Percentiles rank a stretch among this genome's conserved stretches.
Conservation (phyloP, 2,888 invertebrate genomes). For the Zygogramma bicolorata region DNA sequence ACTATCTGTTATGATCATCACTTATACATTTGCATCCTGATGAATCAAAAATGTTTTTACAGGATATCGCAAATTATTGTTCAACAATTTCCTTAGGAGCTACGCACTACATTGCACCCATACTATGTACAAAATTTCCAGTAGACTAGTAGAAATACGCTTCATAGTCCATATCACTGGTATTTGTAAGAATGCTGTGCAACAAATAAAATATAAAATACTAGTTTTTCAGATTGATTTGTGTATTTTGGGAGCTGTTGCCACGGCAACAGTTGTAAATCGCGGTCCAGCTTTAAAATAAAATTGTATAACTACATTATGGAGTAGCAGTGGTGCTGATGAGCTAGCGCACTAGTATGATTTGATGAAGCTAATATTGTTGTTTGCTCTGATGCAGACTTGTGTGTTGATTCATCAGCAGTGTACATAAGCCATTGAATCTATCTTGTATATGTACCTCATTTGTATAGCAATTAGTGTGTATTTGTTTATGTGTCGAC, state of each 20-base stretch:
- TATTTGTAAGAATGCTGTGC: slow-evolving; percentile 37
- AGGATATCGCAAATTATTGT: neutral
- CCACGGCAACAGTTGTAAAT: slow-evolving; percentile 36
- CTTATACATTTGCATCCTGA: too few species aligned
- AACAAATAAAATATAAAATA: slow-evolving; percentile 23
- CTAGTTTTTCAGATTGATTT: slow-evolving; percentile 35
- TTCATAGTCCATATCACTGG: slow-evolving; percentile 18
- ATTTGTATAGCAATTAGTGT: neutral
- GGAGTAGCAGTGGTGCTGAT: slow-evolving; percentile 11
- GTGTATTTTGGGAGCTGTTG: slow-evolving; percentile 40
- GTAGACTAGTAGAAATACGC: neutral
- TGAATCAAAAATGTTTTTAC: too few species aligned
- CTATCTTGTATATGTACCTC: neutral
- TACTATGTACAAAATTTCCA: neutral
- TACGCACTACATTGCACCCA: neutral
- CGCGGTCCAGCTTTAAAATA: slow-evolving; percentile 46
- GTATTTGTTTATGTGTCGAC: neutral
- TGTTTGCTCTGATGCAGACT: neutral
- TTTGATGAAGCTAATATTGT: neutral
- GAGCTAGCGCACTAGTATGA: neutral
- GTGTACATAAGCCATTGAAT: neutral
- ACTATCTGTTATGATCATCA: too few species aligned
- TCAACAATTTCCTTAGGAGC: neutral
- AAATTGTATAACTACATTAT: slow-evolving; percentile 24
- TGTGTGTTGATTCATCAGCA: neutral